Base-by-base conservation (phyloP, 2,888 invertebrate genomes). In the Caenorhabditis auriculariae region DNA sequence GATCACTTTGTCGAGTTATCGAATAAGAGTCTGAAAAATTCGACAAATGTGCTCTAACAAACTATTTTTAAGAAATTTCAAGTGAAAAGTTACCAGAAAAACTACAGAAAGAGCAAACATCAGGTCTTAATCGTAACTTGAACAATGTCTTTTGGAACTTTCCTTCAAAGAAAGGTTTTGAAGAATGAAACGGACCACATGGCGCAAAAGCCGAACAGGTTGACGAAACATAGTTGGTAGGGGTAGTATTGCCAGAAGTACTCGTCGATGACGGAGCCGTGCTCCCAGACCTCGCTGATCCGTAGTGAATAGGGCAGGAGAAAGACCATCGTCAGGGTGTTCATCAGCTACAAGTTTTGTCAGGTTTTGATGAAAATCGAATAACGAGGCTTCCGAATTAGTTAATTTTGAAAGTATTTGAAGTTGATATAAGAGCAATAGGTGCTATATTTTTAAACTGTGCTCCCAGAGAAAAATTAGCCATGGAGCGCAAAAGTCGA, bases 131-230 rank as follows among this genome's bases (percentile, higher is more conserved):
- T n/a, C n/a, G n/a, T n/a, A n/a, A n/a, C n/a, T n/a, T n/a, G n/a
- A n/a, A n/a, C n/a, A n/a, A n/a, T n/a, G n/a, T n/a, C n/a, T 23
- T 43, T 43, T 23, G 6, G 43, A 24, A 19, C 24, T 43, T 43
- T 43, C 21, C n/a, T 2, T n/a, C 43, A 3, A 43, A 43, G 23
- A 43, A 43, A 23, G 43, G 24, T 2, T 2, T 43, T 17, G 6
- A 49, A n/a, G 19, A 3, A 7, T 12, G 5, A 4, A 41, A 23
- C 69, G 38, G 1, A 68, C 77, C 78, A 78, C 76, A 78, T 78
- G 9, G 75, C 72, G 38, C 70, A 72, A 51, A 78, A 78, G 17
- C 78, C 78, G 48, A 78, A 76, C 1, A 74, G 47, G 48, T 77
- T 77, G 29, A 73, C 69, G 24, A 75, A 66, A 42, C 72, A 77